Percentiles rank a stretch among this genome's conserved stretches.
These are phyloP conservation scores for Lasius platythorax DNA, from an alignment of 2,888 invertebrate genomes.

Conservation along the genomic window DNA sequence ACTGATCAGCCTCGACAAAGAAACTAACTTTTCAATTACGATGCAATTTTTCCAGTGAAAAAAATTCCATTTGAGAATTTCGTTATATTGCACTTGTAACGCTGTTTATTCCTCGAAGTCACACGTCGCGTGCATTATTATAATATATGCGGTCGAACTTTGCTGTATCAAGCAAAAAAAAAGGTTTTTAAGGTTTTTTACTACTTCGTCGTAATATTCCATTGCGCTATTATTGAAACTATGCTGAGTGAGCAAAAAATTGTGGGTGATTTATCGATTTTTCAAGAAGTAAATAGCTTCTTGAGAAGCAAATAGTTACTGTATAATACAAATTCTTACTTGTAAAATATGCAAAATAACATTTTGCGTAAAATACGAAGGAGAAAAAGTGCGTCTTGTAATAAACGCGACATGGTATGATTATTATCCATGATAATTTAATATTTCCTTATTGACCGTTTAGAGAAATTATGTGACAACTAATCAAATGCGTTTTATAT, in stretches of 20 bases:
- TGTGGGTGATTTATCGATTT: background rate
- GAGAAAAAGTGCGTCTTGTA: background rate
- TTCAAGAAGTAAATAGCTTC: background rate
- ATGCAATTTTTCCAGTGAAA: background rate
- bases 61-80: background rate
- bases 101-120: background rate
- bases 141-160: background rate
- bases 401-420: background rate
- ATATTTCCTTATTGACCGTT: no score
- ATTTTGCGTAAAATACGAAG: background rate
- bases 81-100: background rate
- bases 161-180: background rate
- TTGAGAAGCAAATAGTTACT: background rate
- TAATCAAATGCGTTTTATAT: background rate
- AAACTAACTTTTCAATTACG: slow-evolving; percentile 2
- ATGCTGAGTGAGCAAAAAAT: background rate
- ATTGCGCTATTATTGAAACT: background rate
- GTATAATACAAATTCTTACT: no score
- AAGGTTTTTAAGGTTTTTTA: background rate
- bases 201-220: background rate
- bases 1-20: background rate
- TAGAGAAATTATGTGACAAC: background rate
- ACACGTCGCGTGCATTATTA: background rate
- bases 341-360: no score
- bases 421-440: slow-evolving; percentile 3